Conservation (phyloP, 2,113 vertebrate genomes). For the Daubentonia madagascariensis region DNA sequence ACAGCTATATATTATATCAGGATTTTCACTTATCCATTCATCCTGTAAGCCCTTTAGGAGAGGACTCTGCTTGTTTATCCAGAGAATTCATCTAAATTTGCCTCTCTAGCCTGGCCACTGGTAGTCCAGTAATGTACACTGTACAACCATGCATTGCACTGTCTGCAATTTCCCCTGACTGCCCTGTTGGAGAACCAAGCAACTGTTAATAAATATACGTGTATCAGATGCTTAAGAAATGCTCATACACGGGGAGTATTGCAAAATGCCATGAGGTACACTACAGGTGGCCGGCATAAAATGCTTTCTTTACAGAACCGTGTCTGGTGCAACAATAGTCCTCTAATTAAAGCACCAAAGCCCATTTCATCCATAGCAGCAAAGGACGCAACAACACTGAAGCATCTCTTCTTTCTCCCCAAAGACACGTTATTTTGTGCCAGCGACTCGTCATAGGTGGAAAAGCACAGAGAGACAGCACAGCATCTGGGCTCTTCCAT, state of each 20-base stretch:
- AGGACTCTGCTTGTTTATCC: background rate
- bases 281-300: background rate
- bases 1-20: background rate
- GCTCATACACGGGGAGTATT: background rate
- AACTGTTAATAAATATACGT: background rate
- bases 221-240: background rate
- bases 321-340: background rate
- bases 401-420: conserved; percentile 41
- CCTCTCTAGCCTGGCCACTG: background rate
- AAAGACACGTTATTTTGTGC: conserved; percentile 46
- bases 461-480: conserved; percentile 42
- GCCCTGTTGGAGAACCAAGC: background rate
- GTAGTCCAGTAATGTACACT: background rate
- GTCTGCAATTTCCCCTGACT: background rate
- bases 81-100: background rate
- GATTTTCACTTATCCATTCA: background rate
- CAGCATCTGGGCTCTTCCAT: conserved; percentile 60
- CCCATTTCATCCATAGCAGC: conserved; percentile 24
- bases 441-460: conserved; percentile 37
- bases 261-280: background rate
- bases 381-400: background rate
- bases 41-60: background rate
- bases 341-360: conserved; percentile 60
- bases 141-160: fast-evolving
- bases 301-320: background rate